Conservation (phyloP, 2,113 vertebrate species). For the Vidua macroura region DNA sequence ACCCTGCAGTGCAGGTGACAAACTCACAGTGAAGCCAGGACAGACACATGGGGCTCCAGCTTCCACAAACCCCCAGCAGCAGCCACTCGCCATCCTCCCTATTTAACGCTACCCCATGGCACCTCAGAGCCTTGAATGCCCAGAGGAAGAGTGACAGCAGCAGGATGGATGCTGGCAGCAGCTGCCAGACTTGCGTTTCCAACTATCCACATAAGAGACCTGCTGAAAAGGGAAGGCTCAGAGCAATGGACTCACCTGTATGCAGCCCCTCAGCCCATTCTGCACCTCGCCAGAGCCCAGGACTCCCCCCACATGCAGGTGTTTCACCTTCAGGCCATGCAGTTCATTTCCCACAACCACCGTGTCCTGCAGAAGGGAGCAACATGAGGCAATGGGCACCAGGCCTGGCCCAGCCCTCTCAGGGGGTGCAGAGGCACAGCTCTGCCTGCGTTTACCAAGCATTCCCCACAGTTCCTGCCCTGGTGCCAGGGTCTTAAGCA, state of each 20-base stretch:
- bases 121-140: neutral
- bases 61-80: neutral
- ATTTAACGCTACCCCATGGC: neutral
- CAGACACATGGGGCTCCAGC: accelerated
- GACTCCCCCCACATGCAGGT: conserved; percentile 91
- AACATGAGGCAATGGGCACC: neutral
- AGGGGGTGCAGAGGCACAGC: neutral
- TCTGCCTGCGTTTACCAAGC: accelerated
- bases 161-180: neutral
- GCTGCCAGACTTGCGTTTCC: neutral
- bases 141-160: neutral
- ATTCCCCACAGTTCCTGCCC: neutral
- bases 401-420: neutral
- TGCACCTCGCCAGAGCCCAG: conserved; percentile 85
- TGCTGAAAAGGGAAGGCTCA: neutral
- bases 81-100: neutral
- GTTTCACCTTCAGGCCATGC: conserved; percentile 94
- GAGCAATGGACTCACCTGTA: conserved; percentile 82
- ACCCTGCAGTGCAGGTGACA: conserved; percentile 76
- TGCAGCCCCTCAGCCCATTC: conserved; percentile 90
- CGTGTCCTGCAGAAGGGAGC: conserved; percentile 79
- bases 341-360: conserved; percentile 91
- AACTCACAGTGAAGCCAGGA: neutral
- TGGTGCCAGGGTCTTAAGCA: neutral
- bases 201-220: neutral